Percentiles rank a stretch among this genome's conserved stretches.
phyloP scores from a whole-genome alignment of 2,888 invertebrate genomes.

The Lasioglossum morio region DNA sequence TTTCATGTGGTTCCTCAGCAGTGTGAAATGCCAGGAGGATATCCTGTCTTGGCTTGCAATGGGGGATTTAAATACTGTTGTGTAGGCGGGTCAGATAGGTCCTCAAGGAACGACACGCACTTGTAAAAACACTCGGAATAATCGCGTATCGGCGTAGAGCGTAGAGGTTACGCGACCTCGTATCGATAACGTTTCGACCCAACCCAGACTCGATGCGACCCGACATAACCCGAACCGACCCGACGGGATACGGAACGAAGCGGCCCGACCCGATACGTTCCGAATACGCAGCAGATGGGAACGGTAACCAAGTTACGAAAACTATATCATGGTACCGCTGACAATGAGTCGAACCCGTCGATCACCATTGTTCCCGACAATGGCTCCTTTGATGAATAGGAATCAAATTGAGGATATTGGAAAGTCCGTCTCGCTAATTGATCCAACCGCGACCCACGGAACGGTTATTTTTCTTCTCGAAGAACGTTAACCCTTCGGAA shows the following conservation, averaged over 20 bases:
- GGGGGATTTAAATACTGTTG: background rate
- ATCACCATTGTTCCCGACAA: background rate
- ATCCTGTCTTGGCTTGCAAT: background rate
- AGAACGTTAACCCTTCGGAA: background rate
- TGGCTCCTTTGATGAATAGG: background rate
- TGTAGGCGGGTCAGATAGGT: background rate
- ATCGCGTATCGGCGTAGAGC: background rate
- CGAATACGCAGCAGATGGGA: background rate
- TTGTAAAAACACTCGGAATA: background rate
- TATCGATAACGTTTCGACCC: conserved; percentile 1
- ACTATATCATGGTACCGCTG: background rate
- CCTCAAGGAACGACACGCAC: background rate
- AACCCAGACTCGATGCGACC: background rate
- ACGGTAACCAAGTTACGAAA: conserved; percentile 7
- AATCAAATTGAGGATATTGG: conserved; percentile 1
- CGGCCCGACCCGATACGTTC: background rate
- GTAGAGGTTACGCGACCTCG: background rate
- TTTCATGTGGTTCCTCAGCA: background rate
- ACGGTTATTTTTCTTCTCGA: background rate
- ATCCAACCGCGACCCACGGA: background rate
- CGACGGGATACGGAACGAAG: background rate
- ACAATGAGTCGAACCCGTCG: background rate
- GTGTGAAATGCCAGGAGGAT: background rate
- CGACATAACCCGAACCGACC: background rate
- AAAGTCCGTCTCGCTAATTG: background rate